Conservation (phyloP, 2,888 invertebrate genomes). For the Lithophane semibrunnea region DNA sequence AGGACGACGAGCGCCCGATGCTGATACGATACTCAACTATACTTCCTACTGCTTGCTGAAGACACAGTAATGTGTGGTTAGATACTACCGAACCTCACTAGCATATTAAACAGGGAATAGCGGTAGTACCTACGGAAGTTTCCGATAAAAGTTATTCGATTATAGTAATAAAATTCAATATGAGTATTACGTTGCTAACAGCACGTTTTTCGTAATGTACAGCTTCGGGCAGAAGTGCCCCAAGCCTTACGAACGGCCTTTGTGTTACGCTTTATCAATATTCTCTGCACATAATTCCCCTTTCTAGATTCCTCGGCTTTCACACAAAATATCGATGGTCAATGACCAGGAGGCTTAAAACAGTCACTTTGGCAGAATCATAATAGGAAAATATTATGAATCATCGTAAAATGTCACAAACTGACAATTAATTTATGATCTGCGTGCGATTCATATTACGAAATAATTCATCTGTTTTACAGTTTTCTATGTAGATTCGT, state of each 20-base stretch:
- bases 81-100: constrained; percentile 35
- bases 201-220: constrained; percentile 47
- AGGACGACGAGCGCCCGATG: constrained; percentile 61
- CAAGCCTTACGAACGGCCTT: constrained; percentile 44
- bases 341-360: not conserved
- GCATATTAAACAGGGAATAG: constrained; percentile 41
- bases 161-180: constrained; percentile 35
- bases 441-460: too few relatives aligned
- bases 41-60: constrained; percentile 61
- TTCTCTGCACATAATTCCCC: constrained; percentile 48
- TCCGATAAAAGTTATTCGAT: constrained; percentile 15
- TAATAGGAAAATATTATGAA: too few relatives aligned
- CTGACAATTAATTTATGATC: too few relatives aligned
- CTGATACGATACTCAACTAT: constrained; percentile 68
- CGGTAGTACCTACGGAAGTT: not conserved
- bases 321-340: constrained; percentile 50
- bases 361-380: too few relatives aligned
- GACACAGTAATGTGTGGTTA: constrained; percentile 54
- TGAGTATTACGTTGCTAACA: constrained; percentile 25
- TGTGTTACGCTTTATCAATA: constrained; percentile 50
- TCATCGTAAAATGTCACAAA: too few relatives aligned
- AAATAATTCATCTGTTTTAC: too few relatives aligned
- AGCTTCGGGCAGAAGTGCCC: constrained; percentile 51
- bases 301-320: constrained; percentile 31
- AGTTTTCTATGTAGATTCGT: too few relatives aligned